phyloP scores from a whole-genome alignment of 2,113 vertebrate species.

The Maccullochella peelii region DNA sequence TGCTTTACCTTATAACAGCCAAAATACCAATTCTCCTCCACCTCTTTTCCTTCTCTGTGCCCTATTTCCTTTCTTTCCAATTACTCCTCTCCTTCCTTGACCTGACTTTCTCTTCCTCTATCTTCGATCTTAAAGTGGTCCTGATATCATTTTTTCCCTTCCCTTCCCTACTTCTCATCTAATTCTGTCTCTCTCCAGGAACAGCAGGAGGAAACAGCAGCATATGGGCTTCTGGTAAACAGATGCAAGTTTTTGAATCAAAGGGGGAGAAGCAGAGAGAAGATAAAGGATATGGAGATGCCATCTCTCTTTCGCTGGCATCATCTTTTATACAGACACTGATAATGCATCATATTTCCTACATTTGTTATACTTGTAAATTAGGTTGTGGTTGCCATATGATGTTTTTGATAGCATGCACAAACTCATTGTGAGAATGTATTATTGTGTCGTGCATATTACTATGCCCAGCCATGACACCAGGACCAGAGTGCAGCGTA shows the following conservation, averaged over 20 bases:
- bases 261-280: not conserved
- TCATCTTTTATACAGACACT: slow-evolving; percentile 6
- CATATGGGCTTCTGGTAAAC: slow-evolving; percentile 50
- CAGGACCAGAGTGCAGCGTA: no score
- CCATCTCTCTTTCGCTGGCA: not conserved
- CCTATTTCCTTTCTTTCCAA: not conserved
- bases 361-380: not conserved
- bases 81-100: not conserved
- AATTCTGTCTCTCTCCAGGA: slow-evolving; percentile 20
- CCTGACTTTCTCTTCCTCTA: not conserved
- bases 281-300: not conserved
- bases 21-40: not conserved
- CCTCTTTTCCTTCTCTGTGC: not conserved
- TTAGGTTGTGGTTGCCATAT: slow-evolving; percentile 15
- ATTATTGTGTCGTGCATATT: no score
- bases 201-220: not conserved
- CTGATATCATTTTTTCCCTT: not conserved
- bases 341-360: not conserved
- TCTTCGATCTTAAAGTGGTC: not conserved
- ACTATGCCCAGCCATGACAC: no score
- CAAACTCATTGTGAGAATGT: not conserved
- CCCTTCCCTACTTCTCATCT: slow-evolving; percentile 5
- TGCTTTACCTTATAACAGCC: not conserved
- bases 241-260: slow-evolving; percentile 31
- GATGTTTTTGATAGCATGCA: not conserved